Conservation (phyloP, 2,113 vertebrate species). For the Hirundichthys speculiger region DNA sequence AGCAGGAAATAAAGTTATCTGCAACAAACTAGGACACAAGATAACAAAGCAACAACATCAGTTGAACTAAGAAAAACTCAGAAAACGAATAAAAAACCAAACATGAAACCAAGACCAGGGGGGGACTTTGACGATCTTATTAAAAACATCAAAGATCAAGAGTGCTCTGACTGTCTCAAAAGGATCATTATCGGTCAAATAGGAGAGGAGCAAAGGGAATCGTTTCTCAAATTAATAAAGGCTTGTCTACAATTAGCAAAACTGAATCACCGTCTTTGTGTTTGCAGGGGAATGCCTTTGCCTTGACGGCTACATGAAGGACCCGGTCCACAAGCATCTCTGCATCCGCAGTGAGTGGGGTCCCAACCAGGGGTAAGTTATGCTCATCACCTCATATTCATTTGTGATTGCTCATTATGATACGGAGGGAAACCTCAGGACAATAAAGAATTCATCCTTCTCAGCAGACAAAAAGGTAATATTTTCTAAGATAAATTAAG, state of each 20-base stretch:
- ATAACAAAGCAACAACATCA: no score
- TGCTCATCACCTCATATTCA: constrained; percentile 28
- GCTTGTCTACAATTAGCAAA: constrained; percentile 38
- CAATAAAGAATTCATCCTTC: constrained; percentile 11
- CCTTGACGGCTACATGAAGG: constrained; percentile 97
- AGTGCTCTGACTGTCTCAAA: constrained; percentile 26
- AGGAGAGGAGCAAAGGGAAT: constrained; percentile 27
- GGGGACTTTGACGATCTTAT: no score
- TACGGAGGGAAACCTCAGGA: constrained; percentile 1
- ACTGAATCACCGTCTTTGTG: constrained; percentile 37
- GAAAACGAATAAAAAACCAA: no score
- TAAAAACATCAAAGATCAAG: no score
- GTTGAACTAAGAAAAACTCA: no score
- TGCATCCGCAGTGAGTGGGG: constrained; percentile 99
- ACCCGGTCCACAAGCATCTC: constrained; percentile 96
- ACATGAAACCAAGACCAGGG: no score
- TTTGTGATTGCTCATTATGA: constrained; percentile 32
- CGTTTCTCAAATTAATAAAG: constrained; percentile 26
- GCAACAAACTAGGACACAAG: no score
- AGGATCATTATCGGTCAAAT: constrained; percentile 19
- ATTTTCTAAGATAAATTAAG: not conserved
- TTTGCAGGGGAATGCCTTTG: constrained; percentile 93
- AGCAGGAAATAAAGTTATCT: no score
- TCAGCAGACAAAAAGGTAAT: constrained; percentile 6
- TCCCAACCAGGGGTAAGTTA: constrained; percentile 95